Evolutionary conservation across 2,113 vertebrate genomes (phyloP).

Genomic region (Addax nasomaculatus): DNA sequence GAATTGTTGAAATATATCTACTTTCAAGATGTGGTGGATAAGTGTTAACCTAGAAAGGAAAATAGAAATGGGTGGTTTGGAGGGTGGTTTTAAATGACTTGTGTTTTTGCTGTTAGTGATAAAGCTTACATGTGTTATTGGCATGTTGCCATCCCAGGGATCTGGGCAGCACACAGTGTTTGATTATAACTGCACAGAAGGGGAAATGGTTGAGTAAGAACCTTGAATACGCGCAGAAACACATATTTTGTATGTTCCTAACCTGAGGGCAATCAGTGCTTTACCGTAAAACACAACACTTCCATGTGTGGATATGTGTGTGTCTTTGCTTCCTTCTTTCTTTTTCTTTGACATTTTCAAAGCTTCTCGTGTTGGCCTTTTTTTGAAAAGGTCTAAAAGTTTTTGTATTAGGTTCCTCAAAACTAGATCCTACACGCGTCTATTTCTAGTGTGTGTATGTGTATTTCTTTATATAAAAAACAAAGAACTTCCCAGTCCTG

Average conservation of each 20-base stretch:
- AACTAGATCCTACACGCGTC: neutral
- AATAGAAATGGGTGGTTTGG: neutral
- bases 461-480: neutral
- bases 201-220: neutral
- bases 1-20: neutral
- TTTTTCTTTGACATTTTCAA: neutral
- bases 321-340: neutral
- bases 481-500: neutral
- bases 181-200: neutral
- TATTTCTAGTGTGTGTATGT: neutral
- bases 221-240: neutral
- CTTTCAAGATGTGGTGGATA: neutral
- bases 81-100: neutral
- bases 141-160: neutral
- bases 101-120: neutral
- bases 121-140: neutral
- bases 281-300: neutral
- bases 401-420: neutral
- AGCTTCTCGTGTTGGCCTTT: neutral
- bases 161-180: neutral
- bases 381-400: neutral
- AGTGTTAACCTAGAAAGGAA: neutral
- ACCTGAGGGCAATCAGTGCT: neutral
- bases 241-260: neutral
- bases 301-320: accelerated